phyloP scores from a whole-genome alignment of 2,797 vertebrate genomes.

The Sternotherus odoratus region DNA sequence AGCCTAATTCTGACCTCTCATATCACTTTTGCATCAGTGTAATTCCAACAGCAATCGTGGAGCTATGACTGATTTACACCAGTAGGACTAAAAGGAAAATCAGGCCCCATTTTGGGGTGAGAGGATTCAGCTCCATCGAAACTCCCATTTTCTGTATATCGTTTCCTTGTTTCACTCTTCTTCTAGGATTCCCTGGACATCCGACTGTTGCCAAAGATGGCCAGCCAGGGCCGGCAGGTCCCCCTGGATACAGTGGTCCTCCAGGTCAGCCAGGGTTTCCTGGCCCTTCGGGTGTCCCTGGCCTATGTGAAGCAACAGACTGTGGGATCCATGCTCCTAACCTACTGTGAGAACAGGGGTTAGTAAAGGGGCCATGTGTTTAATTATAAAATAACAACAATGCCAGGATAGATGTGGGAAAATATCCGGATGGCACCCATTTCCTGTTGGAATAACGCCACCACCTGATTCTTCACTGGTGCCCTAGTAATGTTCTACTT shows the following conservation, averaged over 20 bases:
- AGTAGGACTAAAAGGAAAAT: neutral
- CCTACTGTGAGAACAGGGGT: slow-evolving; percentile 81
- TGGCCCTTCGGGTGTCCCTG: slow-evolving; percentile 75
- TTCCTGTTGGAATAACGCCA: neutral
- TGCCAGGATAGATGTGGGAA: neutral
- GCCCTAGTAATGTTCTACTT: neutral
- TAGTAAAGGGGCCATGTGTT: slow-evolving; percentile 63
- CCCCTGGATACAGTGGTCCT: slow-evolving; percentile 75
- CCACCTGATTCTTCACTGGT: neutral
- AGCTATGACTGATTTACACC: neutral
- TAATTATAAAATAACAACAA: neutral
- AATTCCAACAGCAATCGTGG: neutral
- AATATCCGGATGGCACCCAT: neutral
- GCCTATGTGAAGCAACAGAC: slow-evolving; percentile 83
- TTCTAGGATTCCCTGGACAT: slow-evolving; percentile 80
- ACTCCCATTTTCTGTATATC: neutral
- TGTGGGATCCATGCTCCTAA: slow-evolving; percentile 80
- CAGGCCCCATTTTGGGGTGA: fast-evolving
- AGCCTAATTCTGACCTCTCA: neutral
- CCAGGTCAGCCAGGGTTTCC: slow-evolving; percentile 69
- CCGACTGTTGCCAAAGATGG: slow-evolving; percentile 76
- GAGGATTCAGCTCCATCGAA: neutral
- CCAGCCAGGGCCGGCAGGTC: slow-evolving; percentile 74
- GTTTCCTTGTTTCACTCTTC: neutral
- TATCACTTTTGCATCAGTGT: neutral